Conservation (phyloP, 2,888 invertebrate genomes). For the Copidosoma aretas region DNA sequence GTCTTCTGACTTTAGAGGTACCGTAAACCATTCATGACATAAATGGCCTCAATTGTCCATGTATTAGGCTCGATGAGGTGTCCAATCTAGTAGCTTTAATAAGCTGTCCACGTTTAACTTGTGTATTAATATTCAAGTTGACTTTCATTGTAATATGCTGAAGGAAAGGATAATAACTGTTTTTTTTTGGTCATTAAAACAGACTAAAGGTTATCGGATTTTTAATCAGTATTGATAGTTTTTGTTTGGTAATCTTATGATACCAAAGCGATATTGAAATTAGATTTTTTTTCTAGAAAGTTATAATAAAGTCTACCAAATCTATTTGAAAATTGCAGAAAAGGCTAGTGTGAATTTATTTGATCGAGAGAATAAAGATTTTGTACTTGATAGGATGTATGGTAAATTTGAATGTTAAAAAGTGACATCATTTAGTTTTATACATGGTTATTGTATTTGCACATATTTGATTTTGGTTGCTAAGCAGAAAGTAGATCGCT, state of each 20-base stretch:
- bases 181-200: neutral
- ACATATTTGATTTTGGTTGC: constrained; percentile 21
- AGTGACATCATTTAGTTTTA: neutral
- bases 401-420: neutral
- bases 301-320: neutral
- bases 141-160: neutral
- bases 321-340: neutral
- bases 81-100: constrained; percentile 13
- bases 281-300: neutral
- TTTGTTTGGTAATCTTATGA: neutral
- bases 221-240: neutral
- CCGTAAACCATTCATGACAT: constrained; percentile 12
- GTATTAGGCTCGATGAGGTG: constrained; percentile 12
- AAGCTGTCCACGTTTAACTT: constrained; percentile 14
- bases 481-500: constrained; percentile 13
- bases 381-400: neutral
- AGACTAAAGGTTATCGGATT: no score
- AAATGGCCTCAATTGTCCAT: constrained; percentile 23
- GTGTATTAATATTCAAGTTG: neutral
- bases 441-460: constrained; percentile 4
- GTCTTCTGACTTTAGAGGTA: constrained; percentile 18
- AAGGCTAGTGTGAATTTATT: neutral
- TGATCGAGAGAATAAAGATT: neutral
- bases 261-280: neutral
- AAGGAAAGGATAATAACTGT: neutral